Percentiles rank a stretch among this genome's conserved stretches.
Evolutionary conservation across 2,888 invertebrate species (phyloP).

Genomic region (Lithophane socia): DNA sequence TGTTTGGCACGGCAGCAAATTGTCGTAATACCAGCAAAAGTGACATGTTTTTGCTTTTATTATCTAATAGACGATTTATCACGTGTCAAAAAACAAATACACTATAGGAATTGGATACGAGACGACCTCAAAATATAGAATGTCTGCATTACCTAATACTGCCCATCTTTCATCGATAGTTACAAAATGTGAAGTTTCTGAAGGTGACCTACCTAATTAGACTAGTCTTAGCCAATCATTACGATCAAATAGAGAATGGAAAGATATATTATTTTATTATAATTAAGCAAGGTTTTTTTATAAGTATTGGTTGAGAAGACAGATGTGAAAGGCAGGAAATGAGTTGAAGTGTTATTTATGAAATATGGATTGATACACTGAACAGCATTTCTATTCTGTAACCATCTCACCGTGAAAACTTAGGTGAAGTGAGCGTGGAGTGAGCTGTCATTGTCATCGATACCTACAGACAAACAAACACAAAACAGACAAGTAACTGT

Average conservation of each 20-base stretch:
- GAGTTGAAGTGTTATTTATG: conserved; percentile 7
- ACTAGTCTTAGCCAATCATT: conserved; percentile 39
- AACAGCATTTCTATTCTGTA: too few species aligned
- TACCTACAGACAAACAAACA: too few species aligned
- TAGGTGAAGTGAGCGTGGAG: too few species aligned
- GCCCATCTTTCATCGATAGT: conserved; percentile 42
- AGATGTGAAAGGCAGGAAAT: conserved; percentile 45
- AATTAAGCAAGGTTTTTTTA: conserved; percentile 17
- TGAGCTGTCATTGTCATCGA: too few species aligned
- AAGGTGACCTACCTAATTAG: conserved; percentile 28
- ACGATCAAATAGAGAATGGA: conserved; percentile 8
- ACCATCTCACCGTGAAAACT: too few species aligned
- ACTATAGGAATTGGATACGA: neutral
- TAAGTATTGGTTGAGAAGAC: conserved; percentile 7
- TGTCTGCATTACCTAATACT: conserved; percentile 27
- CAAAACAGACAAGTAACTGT: too few species aligned
- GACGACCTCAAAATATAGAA: conserved; percentile 23
- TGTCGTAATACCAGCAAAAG: too few species aligned
- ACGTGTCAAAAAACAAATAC: neutral
- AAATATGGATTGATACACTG: neutral
- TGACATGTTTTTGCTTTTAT: too few species aligned
- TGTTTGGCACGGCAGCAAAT: too few species aligned
- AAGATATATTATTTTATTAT: neutral
- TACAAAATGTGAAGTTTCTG: conserved; percentile 40
- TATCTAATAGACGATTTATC: neutral